Conservation (phyloP, 2,888 invertebrate species). For the Drosophila flavopinicola region DNA sequence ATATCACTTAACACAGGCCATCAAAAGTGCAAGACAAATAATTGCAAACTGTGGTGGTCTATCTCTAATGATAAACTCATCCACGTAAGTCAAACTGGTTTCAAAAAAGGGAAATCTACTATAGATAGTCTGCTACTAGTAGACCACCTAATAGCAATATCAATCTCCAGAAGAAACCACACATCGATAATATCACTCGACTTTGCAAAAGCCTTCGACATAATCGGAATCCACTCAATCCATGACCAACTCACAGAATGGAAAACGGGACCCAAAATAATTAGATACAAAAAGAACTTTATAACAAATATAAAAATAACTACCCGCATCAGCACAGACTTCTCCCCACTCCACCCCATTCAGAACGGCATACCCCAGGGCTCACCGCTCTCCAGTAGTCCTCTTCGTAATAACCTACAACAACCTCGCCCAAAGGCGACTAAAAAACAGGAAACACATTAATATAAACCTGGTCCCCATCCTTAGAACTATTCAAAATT, state of each 20-base stretch:
- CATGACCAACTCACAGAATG: neutral
- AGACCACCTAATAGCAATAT: neutral
- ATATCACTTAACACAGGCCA: conserved; percentile 48
- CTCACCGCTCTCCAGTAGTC: no score
- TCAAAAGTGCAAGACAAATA: conserved; percentile 20
- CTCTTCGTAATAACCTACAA: no score
- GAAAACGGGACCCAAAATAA: neutral
- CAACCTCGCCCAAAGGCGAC: no score
- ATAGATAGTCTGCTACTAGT: no score
- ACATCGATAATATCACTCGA: neutral
- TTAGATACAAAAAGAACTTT: neutral
- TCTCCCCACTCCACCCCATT: no score
- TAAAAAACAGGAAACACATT: neutral
- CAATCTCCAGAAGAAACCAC: neutral
- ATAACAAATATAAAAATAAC: neutral
- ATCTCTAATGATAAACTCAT: conserved; percentile 2
- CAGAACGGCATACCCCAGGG: no score
- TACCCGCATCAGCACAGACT: no score
- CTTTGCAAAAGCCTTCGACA: neutral
- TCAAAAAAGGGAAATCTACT: no score
- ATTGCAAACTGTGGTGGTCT: neutral
- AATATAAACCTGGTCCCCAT: neutral
- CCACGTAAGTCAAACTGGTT: no score
- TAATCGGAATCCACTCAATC: neutral
- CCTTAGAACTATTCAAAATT: neutral